These are phyloP conservation scores for Aplochiton taeniatus DNA, from an alignment of 2,797 vertebrate species.

Conservation along the genomic window DNA sequence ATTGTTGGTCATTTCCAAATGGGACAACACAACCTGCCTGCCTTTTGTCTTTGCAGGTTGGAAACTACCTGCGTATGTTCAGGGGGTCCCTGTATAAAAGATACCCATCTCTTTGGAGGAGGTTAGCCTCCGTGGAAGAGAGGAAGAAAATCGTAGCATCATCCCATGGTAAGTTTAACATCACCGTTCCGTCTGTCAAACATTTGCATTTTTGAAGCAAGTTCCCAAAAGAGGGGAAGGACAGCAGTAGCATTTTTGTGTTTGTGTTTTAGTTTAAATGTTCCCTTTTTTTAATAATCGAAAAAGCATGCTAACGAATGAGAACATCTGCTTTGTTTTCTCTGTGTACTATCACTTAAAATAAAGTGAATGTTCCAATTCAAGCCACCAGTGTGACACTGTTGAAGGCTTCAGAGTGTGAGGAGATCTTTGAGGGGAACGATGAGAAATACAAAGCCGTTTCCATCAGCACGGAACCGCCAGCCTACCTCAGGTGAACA, in stretches of 20 bases:
- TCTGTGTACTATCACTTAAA: background rate
- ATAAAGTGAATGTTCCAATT: background rate
- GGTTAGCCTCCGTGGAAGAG: constrained; percentile 95
- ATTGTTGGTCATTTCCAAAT: too few species aligned
- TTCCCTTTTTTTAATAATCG: too few species aligned
- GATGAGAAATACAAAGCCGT: constrained; percentile 99
- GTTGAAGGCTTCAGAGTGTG: constrained; percentile 94
- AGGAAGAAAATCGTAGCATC: constrained; percentile 98
- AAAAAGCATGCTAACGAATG: too few species aligned
- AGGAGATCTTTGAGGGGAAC: constrained; percentile 97
- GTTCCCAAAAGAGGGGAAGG: too few species aligned
- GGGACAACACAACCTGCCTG: background rate
- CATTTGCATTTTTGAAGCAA: too few species aligned
- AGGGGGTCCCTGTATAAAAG: constrained; percentile 97
- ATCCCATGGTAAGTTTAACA: constrained; percentile 87
- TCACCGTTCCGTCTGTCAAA: too few species aligned
- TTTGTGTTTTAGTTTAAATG: constrained; percentile 63
- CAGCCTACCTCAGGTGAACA: constrained; percentile 92
- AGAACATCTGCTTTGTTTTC: background rate
- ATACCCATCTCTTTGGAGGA: constrained; percentile 94
- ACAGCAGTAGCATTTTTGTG: background rate
- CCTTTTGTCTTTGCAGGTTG: constrained; percentile 80
- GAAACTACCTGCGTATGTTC: constrained; percentile 98
- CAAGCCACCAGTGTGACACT: constrained; percentile 94
- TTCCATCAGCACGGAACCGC: constrained; percentile 97